Conservation (phyloP, 2,113 vertebrate species). For the Pluvianellus socialis region DNA sequence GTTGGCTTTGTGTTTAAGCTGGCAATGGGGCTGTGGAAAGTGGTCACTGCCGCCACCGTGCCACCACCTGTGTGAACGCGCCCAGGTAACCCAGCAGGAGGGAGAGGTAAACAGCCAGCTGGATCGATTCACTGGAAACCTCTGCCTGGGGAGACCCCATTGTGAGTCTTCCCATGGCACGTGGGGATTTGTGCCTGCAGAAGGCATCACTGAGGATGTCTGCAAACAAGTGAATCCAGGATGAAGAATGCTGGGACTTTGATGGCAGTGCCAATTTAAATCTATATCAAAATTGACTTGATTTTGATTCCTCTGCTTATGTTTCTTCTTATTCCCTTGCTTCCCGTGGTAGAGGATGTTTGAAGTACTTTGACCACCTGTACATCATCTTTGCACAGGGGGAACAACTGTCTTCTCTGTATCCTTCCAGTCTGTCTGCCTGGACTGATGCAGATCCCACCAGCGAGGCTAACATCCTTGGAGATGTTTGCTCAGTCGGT, state of each 20-base stretch:
- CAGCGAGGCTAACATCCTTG: rapidly evolving
- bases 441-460: not conserved
- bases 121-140: not conserved
- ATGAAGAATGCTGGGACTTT: not conserved
- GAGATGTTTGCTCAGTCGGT: not conserved
- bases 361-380: not conserved
- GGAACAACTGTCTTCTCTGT: not conserved
- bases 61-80: too few relatives aligned
- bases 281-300: not conserved
- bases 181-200: not conserved
- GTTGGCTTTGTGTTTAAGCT: not conserved
- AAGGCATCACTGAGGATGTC: not conserved
- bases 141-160: not conserved
- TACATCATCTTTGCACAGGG: not conserved
- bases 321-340: not conserved
- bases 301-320: not conserved
- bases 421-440: not conserved
- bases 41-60: not conserved
- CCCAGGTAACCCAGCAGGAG: not conserved
- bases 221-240: not conserved
- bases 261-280: not conserved
- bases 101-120: not conserved
- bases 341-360: not conserved
- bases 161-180: not conserved
- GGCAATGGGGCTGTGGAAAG: not conserved